These are phyloP conservation scores for Noctua fimbriata DNA, from an alignment of 2,888 invertebrate genomes.

Conservation along the genomic window DNA sequence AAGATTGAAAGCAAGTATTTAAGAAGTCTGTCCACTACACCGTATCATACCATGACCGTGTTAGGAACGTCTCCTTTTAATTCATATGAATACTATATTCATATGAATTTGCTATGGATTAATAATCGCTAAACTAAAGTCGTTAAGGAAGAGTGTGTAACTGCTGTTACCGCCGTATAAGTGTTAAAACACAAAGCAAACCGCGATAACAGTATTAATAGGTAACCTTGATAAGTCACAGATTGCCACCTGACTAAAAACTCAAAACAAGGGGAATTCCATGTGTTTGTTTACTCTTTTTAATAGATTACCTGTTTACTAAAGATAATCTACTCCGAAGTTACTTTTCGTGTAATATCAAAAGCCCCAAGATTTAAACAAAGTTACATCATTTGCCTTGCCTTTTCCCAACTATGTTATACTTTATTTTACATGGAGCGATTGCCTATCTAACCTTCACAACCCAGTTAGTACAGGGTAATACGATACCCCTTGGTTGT, in stretches of 20 bases:
- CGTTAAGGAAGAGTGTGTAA: background rate
- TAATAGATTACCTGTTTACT: slow-evolving; percentile 2
- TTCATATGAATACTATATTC: background rate
- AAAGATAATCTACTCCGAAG: background rate
- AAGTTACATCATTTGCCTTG: background rate
- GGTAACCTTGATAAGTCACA: background rate
- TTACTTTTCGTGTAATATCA: background rate
- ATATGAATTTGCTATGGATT: background rate
- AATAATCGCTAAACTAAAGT: background rate
- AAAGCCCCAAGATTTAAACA: background rate
- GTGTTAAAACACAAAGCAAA: background rate
- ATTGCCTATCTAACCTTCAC: background rate
- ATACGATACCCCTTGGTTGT: background rate
- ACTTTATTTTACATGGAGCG: background rate
- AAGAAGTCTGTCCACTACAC: too few species aligned
- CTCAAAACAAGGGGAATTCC: background rate
- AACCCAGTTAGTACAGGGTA: background rate
- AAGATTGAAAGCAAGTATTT: background rate
- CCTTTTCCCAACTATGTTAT: background rate
- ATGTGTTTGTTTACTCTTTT: background rate
- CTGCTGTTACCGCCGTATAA: background rate
- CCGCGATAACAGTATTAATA: slow-evolving; percentile 23
- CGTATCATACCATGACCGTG: background rate
- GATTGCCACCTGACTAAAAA: background rate
- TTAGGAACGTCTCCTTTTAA: too few species aligned